Evolutionary conservation across 2,888 invertebrate species (phyloP).

Genomic region (Lumbricus terrestris): DNA sequence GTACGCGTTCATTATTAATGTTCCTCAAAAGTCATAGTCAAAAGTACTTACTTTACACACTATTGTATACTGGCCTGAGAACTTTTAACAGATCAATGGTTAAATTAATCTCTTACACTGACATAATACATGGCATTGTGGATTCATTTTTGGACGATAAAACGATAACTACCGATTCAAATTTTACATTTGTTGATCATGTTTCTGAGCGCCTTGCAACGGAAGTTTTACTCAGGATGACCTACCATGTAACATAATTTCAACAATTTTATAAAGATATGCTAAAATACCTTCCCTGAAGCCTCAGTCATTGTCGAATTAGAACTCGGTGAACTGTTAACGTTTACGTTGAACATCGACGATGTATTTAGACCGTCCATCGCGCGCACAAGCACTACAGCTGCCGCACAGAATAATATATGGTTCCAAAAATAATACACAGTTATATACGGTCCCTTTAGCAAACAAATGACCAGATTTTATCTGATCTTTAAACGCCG

Average conservation of each 20-base stretch:
- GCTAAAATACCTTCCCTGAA: background rate
- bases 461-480: background rate
- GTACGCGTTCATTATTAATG: no score
- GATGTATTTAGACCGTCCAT: background rate
- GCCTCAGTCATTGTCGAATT: background rate
- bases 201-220: no score
- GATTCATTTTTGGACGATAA: no score
- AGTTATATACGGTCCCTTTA: background rate
- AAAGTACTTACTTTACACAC: no score
- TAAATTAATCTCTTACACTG: no score
- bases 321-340: constrained; percentile 8
- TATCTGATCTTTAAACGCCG: background rate
- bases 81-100: no score
- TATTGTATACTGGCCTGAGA: no score
- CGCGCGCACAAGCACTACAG: background rate
- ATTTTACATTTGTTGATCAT: no score
- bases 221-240: no score
- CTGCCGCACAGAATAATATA: background rate
- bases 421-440: background rate
- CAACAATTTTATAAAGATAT: background rate
- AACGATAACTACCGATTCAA: no score
- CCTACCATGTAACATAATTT: background rate
- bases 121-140: no score
- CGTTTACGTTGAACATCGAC: background rate
- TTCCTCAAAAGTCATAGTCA: no score